Conservation (phyloP, 2,113 vertebrate species). For the Epinephelus lanceolatus region DNA sequence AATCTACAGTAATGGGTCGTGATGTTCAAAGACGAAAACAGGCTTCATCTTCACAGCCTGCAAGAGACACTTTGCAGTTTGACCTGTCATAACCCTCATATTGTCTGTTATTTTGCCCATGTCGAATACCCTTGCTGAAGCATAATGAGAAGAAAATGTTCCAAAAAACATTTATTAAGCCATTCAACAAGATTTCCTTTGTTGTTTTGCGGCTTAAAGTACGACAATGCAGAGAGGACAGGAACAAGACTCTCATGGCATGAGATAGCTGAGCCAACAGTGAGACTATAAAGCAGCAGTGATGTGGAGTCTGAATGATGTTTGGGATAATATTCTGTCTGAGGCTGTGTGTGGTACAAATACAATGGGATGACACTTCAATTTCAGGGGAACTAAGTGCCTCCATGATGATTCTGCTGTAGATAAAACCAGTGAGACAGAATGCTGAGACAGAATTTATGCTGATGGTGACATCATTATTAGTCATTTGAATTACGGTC, state of each 20-base stretch:
- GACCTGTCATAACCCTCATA: slow-evolving; percentile 10
- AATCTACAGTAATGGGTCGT: background rate
- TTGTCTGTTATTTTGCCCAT: background rate
- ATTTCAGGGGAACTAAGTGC: background rate
- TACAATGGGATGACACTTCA: slow-evolving; percentile 37
- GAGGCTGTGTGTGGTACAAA: slow-evolving; percentile 5
- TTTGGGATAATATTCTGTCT: slow-evolving; percentile 34
- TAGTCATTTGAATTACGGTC: slow-evolving; percentile 17
- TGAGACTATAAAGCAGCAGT: background rate
- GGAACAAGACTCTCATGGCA: slow-evolving; percentile 1
- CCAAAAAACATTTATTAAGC: background rate
- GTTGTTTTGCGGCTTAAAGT: slow-evolving; percentile 2
- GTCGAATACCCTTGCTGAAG: background rate
- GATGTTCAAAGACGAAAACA: background rate
- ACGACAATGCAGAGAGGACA: background rate
- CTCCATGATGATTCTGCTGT: background rate
- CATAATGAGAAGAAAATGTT: background rate
- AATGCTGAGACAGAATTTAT: slow-evolving; percentile 25
- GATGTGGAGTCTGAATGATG: slow-evolving; percentile 8
- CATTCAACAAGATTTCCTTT: slow-evolving; percentile 5
- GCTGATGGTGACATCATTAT: background rate
- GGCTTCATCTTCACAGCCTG: background rate
- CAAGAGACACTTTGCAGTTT: background rate
- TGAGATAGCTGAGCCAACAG: slow-evolving; percentile 8
- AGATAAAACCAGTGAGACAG: slow-evolving; percentile 19